Evolutionary conservation across 92 coral and sea anemone species (phyloP).

Genomic region (Metridium senile): DNA sequence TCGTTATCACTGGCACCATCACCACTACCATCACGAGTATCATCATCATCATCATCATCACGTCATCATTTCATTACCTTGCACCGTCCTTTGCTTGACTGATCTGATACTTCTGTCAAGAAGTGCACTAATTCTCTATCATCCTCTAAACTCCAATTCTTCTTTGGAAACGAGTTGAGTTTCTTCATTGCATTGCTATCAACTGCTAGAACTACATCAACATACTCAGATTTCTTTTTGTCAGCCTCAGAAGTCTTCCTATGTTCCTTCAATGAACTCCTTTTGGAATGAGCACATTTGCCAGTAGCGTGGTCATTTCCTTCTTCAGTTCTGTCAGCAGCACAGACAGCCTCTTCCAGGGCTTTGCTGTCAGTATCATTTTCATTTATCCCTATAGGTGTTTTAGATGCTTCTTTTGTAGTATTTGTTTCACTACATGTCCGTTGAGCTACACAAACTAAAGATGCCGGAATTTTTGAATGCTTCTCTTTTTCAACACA

Average conservation of each 20-base stretch:
- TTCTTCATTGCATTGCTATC: conserved; percentile 63
- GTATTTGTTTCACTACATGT: no score
- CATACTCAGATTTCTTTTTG: conserved; percentile 7
- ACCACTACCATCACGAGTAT: no score
- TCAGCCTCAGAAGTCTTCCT: neutral
- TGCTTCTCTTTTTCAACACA: no score
- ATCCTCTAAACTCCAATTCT: conserved; percentile 73
- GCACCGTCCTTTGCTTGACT: conserved; percentile 69
- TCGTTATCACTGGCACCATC: no score
- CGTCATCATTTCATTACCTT: conserved; percentile 59
- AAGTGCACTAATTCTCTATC: conserved; percentile 80
- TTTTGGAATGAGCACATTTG: neutral
- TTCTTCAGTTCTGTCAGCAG: neutral
- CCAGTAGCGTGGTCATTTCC: neutral
- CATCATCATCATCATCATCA: neutral
- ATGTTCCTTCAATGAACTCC: neutral
- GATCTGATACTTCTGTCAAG: conserved; percentile 65
- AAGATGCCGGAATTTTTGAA: no score
- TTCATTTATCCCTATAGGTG: neutral
- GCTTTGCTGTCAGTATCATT: neutral
- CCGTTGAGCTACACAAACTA: no score
- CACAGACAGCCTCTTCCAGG: neutral
- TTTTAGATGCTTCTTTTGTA: neutral
- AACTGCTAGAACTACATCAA: conserved; percentile 42
- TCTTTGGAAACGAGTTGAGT: conserved; percentile 52